Conservation (phyloP, 2,113 vertebrate species). For the Emydura subglobosa region DNA sequence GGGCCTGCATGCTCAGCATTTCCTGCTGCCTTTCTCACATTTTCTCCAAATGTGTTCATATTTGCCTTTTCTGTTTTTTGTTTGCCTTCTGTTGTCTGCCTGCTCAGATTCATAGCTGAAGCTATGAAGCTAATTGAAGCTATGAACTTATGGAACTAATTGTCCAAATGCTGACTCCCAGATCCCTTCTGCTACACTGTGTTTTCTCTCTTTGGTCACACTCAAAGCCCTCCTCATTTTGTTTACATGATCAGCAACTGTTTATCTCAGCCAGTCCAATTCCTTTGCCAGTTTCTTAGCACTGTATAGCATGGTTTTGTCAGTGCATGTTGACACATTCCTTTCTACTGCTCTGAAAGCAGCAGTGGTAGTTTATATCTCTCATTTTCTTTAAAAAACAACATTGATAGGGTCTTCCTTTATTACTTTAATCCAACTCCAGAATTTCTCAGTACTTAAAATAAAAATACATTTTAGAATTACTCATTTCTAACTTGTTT, state of each 20-base stretch:
- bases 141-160: neutral
- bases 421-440: neutral
- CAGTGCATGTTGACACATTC: neutral
- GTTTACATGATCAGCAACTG: neutral
- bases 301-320: neutral
- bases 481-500: neutral
- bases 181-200: neutral
- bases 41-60: neutral
- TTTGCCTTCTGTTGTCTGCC: neutral
- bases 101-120: neutral
- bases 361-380: neutral
- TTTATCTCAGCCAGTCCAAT: neutral
- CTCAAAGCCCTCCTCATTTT: neutral
- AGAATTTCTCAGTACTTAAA: neutral
- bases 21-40: neutral
- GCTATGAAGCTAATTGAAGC: neutral
- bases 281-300: neutral
- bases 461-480: neutral
- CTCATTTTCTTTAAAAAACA: neutral
- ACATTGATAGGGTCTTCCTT: too few relatives aligned
- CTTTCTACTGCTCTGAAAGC: neutral
- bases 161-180: neutral
- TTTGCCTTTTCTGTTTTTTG: neutral
- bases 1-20: neutral
- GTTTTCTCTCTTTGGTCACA: neutral